Conservation (phyloP, 2,888 invertebrate genomes). For the Drymonia ruficornis region DNA sequence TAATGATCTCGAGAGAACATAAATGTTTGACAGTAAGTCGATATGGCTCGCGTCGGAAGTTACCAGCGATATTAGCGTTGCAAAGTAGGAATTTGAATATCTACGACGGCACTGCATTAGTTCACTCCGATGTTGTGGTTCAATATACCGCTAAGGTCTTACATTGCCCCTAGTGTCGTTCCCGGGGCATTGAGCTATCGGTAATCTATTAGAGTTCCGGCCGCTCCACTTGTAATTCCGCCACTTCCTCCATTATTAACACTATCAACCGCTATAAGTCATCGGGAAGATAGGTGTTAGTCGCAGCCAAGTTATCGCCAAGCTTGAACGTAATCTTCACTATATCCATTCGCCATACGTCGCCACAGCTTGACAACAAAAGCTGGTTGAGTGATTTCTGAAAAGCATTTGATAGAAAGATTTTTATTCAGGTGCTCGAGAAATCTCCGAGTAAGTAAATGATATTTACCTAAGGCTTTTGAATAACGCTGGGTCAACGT, state of each 20-base stretch:
- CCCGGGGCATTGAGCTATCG: slow-evolving; percentile 36
- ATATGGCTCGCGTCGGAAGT: slow-evolving; percentile 15
- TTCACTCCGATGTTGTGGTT: neutral
- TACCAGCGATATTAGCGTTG: slow-evolving; percentile 1
- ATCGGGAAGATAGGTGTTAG: slow-evolving; percentile 5
- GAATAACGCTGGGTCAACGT: too few species aligned
- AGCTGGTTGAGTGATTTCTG: too few species aligned
- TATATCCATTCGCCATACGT: too few species aligned
- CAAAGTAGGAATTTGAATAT: neutral
- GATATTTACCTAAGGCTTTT: too few species aligned
- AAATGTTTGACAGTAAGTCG: slow-evolving; percentile 17
- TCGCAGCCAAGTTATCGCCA: neutral
- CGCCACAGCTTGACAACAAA: too few species aligned
- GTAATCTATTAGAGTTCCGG: slow-evolving; percentile 32
- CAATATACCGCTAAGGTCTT: too few species aligned
- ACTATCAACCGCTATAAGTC: slow-evolving; percentile 27
- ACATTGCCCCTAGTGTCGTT: slow-evolving; percentile 2
- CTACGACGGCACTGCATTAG: neutral
- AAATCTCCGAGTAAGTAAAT: too few species aligned
- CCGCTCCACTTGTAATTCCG: slow-evolving; percentile 24
- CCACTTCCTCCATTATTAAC: slow-evolving; percentile 35
- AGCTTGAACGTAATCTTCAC: neutral
- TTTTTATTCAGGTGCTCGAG: too few species aligned
- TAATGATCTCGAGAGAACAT: slow-evolving; percentile 14
- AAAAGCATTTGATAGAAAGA: too few species aligned